Evolutionary conservation across 2,113 vertebrate species (phyloP).

Genomic region (Indicator indicator): DNA sequence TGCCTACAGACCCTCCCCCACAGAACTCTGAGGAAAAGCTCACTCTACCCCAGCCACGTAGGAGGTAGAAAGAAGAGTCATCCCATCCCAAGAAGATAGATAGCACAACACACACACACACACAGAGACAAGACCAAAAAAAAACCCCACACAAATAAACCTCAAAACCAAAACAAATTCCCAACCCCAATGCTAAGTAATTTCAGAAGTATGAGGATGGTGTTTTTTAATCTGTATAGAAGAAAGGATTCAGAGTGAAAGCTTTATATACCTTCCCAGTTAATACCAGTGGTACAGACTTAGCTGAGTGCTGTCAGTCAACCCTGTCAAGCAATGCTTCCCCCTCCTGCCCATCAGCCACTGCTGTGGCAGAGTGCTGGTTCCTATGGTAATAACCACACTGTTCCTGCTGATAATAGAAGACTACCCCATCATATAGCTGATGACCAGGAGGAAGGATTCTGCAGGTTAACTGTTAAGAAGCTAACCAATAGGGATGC

Average conservation of each 20-base stretch:
- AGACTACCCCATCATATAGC: not conserved
- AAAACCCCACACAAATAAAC: not conserved
- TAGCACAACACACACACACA: constrained; percentile 16
- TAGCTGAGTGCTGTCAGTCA: not conserved
- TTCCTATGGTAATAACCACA: not conserved
- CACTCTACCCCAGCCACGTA: not conserved
- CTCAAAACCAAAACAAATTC: constrained; percentile 28
- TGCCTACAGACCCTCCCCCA: not conserved
- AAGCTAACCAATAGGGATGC: not conserved
- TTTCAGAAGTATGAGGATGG: not conserved
- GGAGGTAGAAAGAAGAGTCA: not conserved
- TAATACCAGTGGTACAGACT: not conserved
- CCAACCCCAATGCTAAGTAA: not conserved
- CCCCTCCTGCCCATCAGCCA: not conserved
- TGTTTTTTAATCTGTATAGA: not conserved
- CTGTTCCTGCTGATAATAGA: not conserved
- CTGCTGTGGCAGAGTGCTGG: not conserved
- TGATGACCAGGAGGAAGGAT: not conserved
- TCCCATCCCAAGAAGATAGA: not conserved
- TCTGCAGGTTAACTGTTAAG: not conserved
- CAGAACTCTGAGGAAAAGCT: not conserved
- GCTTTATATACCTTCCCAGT: constrained; percentile 34
- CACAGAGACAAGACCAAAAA: not conserved
- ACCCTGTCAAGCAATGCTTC: not conserved
- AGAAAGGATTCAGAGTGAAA: not conserved